These are phyloP conservation scores for Hylaeus anthracinus DNA, from an alignment of 1,140 invertebrate genomes.

Conservation along the genomic window DNA sequence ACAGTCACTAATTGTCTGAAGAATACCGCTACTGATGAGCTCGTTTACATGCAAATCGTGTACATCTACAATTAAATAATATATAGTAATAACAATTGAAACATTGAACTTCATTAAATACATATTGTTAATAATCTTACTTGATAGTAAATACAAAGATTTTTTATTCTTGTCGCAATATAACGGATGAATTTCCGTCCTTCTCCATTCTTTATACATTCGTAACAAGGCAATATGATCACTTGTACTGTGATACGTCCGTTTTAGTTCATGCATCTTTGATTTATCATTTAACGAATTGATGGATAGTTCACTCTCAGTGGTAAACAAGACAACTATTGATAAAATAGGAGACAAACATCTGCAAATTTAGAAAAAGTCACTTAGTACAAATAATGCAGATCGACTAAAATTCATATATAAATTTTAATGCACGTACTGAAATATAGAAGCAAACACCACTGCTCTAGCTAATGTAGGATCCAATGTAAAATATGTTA, in stretches of 20 bases:
- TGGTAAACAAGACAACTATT: slow-evolving; percentile 70
- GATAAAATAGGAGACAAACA: slow-evolving; percentile 77
- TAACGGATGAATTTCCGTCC: too few species aligned
- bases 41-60: background rate
- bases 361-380: slow-evolving; percentile 57
- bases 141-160: rapidly evolving
- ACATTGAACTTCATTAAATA: background rate
- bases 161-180: rapidly evolving
- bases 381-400: background rate
- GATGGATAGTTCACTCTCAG: slow-evolving; percentile 67
- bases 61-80: slow-evolving; percentile 8
- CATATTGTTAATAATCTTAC: slow-evolving; percentile 2
- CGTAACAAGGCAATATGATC: slow-evolving; percentile 81
- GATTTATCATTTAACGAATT: slow-evolving; percentile 63
- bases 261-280: slow-evolving; percentile 79
- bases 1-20: background rate
- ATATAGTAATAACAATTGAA: background rate
- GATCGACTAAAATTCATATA: background rate
- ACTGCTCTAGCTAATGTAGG: slow-evolving; percentile 83
- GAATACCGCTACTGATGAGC: background rate
- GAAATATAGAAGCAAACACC: slow-evolving; percentile 81
- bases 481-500: slow-evolving; percentile 80
- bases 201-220: background rate
- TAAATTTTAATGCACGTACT: slow-evolving; percentile 66
- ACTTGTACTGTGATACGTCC: slow-evolving; percentile 78